Evolutionary conservation across 2,888 invertebrate species (phyloP).

Genomic region (Polyommatus iphigenia): DNA sequence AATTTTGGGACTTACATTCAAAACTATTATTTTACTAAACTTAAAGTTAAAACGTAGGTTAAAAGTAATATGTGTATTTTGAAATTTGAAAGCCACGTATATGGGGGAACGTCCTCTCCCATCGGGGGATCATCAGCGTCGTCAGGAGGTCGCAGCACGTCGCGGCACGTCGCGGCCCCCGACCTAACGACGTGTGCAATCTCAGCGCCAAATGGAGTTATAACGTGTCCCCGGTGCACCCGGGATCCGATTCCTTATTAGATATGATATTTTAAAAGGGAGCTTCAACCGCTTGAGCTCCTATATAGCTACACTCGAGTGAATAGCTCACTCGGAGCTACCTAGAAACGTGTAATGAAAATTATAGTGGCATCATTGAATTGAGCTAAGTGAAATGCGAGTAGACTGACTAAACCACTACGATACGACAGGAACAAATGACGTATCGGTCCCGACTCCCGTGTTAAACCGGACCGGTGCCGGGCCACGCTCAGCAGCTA

Average conservation of each 20-base stretch:
- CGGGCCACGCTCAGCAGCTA: neutral
- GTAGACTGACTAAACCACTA: neutral
- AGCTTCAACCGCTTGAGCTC: neutral
- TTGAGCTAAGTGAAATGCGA: neutral
- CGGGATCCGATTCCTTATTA: neutral
- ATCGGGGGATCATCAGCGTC: constrained; percentile 36
- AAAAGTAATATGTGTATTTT: too few relatives aligned
- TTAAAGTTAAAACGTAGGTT: too few relatives aligned
- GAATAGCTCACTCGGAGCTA: neutral
- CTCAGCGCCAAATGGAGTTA: neutral
- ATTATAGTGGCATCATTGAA: neutral
- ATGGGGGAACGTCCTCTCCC: neutral
- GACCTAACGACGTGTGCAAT: constrained; percentile 8
- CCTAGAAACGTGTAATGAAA: neutral
- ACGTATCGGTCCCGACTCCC: neutral
- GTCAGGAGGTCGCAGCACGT: constrained; percentile 36
- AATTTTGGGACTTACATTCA: too few relatives aligned
- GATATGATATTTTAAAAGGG: neutral
- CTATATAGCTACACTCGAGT: neutral
- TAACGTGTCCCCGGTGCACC: neutral
- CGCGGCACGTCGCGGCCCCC: neutral
- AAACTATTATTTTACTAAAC: too few relatives aligned
- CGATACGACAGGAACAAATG: neutral
- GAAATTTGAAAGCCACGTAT: too few relatives aligned
- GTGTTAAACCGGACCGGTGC: neutral